Conservation (phyloP, 2,888 invertebrate genomes). For the Boloria selene region DNA sequence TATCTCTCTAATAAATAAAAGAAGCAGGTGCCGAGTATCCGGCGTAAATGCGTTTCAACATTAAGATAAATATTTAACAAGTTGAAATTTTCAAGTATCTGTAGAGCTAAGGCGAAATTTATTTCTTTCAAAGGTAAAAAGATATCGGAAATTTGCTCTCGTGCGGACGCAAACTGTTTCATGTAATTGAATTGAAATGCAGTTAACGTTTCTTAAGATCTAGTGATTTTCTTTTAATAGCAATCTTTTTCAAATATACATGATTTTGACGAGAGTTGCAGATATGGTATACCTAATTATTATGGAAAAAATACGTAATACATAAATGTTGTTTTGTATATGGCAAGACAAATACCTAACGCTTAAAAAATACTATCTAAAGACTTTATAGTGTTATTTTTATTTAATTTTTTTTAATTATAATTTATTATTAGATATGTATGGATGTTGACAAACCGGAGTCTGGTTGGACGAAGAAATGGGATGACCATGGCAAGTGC, state of each 20-base stretch:
- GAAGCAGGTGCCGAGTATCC: slow-evolving; percentile 24
- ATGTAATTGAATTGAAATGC: slow-evolving; percentile 5
- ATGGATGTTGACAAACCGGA: slow-evolving; percentile 86
- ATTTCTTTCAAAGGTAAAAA: slow-evolving; percentile 5
- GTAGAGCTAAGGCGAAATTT: slow-evolving; percentile 12
- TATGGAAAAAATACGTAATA: no score
- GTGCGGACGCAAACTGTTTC: slow-evolving; percentile 1
- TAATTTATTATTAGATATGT: slow-evolving; percentile 84
- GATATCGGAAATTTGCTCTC: slow-evolving; percentile 1
- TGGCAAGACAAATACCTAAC: no score
- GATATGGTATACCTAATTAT: not conserved
- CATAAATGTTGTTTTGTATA: no score
- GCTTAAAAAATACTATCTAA: no score
- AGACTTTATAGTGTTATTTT: not conserved
- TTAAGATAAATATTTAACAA: slow-evolving; percentile 33
- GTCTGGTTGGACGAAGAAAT: slow-evolving; percentile 90
- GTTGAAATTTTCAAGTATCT: slow-evolving; percentile 26
- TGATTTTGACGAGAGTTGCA: no score
- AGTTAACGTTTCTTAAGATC: slow-evolving; percentile 1
- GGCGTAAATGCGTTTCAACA: slow-evolving; percentile 23
- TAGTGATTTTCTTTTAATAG: not conserved
- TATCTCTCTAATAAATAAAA: slow-evolving; percentile 6
- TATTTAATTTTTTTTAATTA: not conserved
- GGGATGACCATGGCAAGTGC: slow-evolving; percentile 91
- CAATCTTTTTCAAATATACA: not conserved